phyloP scores from a whole-genome alignment of 2,888 invertebrate species.

The Phanerotoma sp. region DNA sequence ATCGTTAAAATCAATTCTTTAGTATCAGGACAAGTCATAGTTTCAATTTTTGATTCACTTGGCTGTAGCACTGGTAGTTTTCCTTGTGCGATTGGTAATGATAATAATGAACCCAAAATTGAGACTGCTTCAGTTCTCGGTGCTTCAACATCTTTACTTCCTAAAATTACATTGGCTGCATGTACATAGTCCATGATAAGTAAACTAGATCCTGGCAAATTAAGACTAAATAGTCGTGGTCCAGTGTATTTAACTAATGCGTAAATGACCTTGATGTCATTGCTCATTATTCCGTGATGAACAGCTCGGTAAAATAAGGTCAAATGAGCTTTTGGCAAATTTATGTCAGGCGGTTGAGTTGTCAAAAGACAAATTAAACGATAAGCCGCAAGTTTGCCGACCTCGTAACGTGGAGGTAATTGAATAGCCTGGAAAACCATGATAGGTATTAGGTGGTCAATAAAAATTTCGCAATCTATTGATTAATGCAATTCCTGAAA shows the following conservation, averaged over 20 bases:
- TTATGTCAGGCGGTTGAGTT: slow-evolving; percentile 77
- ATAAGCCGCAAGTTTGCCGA: slow-evolving; percentile 83
- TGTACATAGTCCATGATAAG: slow-evolving; percentile 86
- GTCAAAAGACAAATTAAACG: slow-evolving; percentile 79
- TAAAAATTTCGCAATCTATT: too few relatives aligned
- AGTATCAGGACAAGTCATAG: slow-evolving; percentile 70
- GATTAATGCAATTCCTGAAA: too few relatives aligned
- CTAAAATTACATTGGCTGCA: slow-evolving; percentile 84
- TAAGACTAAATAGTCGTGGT: slow-evolving; percentile 80
- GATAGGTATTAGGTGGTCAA: too few relatives aligned
- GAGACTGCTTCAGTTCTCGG: slow-evolving; percentile 91
- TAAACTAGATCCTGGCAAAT: slow-evolving; percentile 85
- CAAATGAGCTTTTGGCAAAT: slow-evolving; percentile 59
- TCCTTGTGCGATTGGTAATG: slow-evolving; percentile 73
- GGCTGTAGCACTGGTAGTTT: slow-evolving; percentile 72
- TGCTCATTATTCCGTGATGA: slow-evolving; percentile 67
- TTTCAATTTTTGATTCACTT: slow-evolving; percentile 61
- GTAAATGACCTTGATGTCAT: slow-evolving; percentile 55
- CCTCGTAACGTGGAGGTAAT: slow-evolving; percentile 62
- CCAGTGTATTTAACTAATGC: slow-evolving; percentile 64
- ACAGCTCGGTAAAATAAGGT: slow-evolving; percentile 85
- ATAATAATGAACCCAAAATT: slow-evolving; percentile 82
- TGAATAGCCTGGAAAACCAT: slow-evolving; percentile 62
- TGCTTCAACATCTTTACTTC: slow-evolving; percentile 77
- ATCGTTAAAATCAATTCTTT: slow-evolving; percentile 90